Conservation (phyloP, 2,113 vertebrate species). For the Rhabdomys dilectus region DNA sequence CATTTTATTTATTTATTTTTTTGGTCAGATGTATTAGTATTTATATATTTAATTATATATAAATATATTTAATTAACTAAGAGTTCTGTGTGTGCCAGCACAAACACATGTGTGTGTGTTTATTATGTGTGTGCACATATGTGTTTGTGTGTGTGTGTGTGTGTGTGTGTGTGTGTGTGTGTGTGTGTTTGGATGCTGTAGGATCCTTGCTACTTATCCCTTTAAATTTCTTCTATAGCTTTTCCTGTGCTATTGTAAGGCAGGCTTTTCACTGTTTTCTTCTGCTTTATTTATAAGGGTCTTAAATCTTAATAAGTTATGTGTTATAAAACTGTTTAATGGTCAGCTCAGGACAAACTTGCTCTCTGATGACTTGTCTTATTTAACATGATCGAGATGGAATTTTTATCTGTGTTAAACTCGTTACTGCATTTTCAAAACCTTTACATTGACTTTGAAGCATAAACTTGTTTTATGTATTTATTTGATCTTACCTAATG, state of each 20-base stretch:
- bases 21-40: too few species aligned
- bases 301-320: neutral
- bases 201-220: neutral
- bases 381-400: neutral
- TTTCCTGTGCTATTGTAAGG: neutral
- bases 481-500: constrained; percentile 56
- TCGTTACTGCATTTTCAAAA: constrained; percentile 16
- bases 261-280: neutral
- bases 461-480: constrained; percentile 5
- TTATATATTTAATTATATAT: too few species aligned
- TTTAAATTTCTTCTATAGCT: neutral
- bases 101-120: neutral
- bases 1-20: too few species aligned
- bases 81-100: neutral
- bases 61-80: neutral
- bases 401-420: constrained; percentile 3
- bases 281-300: constrained; percentile 44
- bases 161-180: neutral
- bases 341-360: neutral
- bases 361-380: constrained; percentile 6
- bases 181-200: neutral
- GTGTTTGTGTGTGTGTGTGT: neutral
- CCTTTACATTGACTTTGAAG: constrained; percentile 41
- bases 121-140: neutral
- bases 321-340: constrained; percentile 57